phyloP scores from a whole-genome alignment of 1,140 invertebrate genomes.

The Diabrotica undecimpunctata region DNA sequence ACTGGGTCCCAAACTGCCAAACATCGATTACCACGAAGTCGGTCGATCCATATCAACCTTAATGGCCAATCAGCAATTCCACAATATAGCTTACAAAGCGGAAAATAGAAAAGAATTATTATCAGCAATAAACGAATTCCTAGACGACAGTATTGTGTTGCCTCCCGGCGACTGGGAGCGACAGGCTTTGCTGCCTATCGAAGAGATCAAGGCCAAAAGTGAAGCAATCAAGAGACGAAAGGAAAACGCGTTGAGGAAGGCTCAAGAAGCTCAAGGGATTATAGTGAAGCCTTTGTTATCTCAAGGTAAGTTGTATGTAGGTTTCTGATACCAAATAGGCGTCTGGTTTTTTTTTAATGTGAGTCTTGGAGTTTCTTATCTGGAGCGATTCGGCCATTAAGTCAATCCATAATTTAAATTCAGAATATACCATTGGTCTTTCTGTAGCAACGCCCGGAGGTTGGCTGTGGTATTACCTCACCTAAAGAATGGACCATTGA shows the following conservation, averaged over 20 bases:
- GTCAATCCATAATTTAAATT: too few species aligned
- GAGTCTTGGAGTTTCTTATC: too few species aligned
- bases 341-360: too few species aligned
- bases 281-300: slow-evolving; percentile 2
- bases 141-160: slow-evolving; percentile 89
- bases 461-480: too few species aligned
- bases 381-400: too few species aligned
- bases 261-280: slow-evolving; percentile 40
- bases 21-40: slow-evolving; percentile 88
- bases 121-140: slow-evolving; percentile 91
- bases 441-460: too few species aligned
- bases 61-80: slow-evolving; percentile 92
- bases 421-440: too few species aligned
- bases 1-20: slow-evolving; percentile 78
- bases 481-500: too few species aligned
- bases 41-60: slow-evolving; percentile 93
- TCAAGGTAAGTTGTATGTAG: slow-evolving; percentile 7
- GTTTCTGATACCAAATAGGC: too few species aligned
- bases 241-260: slow-evolving; percentile 60
- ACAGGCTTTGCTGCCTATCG: slow-evolving; percentile 84
- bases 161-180: slow-evolving; percentile 96
- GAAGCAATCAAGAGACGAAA: slow-evolving; percentile 73
- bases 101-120: slow-evolving; percentile 79
- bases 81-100: slow-evolving; percentile 88
- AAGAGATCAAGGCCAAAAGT: slow-evolving; percentile 78